Base-by-base conservation (phyloP, 2,797 vertebrate genomes). In the Clarias platycephalus region DNA sequence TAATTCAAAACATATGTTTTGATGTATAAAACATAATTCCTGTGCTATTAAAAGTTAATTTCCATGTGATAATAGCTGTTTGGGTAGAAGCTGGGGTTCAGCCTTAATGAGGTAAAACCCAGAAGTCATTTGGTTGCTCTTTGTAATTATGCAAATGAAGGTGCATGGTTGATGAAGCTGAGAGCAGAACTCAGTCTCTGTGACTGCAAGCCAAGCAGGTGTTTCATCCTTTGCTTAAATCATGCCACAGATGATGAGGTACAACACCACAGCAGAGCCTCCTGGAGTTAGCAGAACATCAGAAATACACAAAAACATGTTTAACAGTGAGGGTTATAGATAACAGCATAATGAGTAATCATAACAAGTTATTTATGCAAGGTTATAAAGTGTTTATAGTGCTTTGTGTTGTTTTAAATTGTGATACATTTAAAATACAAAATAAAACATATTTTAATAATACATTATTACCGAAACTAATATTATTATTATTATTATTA, bases 91-190 rank as follows among this genome's bases (percentile, higher is more conserved):
- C 86, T 83, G 81, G 80, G 87, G 83, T 85, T 87, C 85, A 85
- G 82, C 80, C 84, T 87, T 89, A 90, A 91, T 90, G 87, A 88
- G 88, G 83, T 85, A 87, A 89, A 90, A 86, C 87, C 78, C 86
- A 88, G 84, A 88, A 89, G 86, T 89, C 86, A 85, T 89, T 84
- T 84, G 67, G 80, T 88, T 88, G 86, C 84, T 88, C 87, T 87
- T 83, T 81, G 84, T 83, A 91, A 88, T 90, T 91, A 90, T 90
- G 89, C 88, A 90, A 88, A 90, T 91, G 85, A 89, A 83, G 87
- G 83, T 87, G 88, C 86, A 89, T 89, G 87, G 86, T 86, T 90
- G 89, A 88, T 87, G 83, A 88, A 88, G 83, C 84, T 88, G 80
- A 86, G 88, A 90, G 84, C 80, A 86, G 86, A 89, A 85, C 85